Base-by-base conservation (phyloP, 2,113 vertebrate genomes). In the Poeciliopsis retropinna region DNA sequence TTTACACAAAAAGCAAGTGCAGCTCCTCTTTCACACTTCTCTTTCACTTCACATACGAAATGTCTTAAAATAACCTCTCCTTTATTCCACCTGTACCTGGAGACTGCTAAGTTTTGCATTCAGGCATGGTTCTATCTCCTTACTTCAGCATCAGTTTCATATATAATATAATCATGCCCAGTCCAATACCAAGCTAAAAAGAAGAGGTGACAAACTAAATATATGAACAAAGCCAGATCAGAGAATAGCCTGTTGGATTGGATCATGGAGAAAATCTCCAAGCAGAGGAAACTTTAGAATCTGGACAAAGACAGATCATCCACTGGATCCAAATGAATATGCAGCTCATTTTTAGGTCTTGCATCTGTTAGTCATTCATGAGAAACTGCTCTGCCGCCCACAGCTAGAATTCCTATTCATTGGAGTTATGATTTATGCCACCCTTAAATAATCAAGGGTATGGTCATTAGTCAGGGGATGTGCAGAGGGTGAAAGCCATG, bases 381-480 rank as follows among this genome's bases (percentile, higher is more conserved):
- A 83, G 79, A 72, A 87, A 84, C 79, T 28, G 75, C 76, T 72
- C 3, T 79, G 70, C 81, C 68, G 71, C 83, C 87, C 76, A 77
- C 54, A 80, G 81, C 84, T 74, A 71, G 74, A 63, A 73, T 72
- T 88, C 65, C 72, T 85, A 68, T 80, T 69, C 78, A 60, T 63
- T 70, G 78, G 70, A 66, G 77, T 82, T 89, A 84, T 91, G 91
- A 92, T 92, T 91, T 87, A 90, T 92, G 75, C 81, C 82, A 88
- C 91, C 87, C 89, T 92, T 88, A 88, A 90, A 80, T 87, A 92
- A 92, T 92, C 90, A 88, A 86, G 85, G 87, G 67, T 72, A 73
- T 39, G 75, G 82, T 90, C 91, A 91, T 93, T 90, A 86, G 85
- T 92, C 90, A 91, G 76, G 79, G 64, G 76, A 82, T 74, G 85